These are phyloP conservation scores for Lepus americanus DNA, from an alignment of 2,113 vertebrate genomes.

Conservation along the genomic window DNA sequence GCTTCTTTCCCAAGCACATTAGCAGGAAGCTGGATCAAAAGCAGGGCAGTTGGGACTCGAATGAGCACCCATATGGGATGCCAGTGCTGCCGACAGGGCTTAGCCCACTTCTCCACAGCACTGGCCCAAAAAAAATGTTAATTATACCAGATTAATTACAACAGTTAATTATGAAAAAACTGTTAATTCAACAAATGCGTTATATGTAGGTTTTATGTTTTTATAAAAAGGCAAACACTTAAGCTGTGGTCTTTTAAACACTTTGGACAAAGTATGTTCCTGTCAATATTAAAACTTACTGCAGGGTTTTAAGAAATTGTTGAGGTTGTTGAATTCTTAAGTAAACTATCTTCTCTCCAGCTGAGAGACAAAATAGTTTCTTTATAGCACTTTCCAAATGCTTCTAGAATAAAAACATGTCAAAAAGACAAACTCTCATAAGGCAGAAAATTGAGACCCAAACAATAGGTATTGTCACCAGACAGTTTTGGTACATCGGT, in stretches of 20 bases:
- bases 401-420: constrained; percentile 3
- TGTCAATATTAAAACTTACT: not conserved
- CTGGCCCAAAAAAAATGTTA: too few relatives aligned
- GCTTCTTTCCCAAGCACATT: too few relatives aligned
- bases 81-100: too few relatives aligned
- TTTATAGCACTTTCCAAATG: not conserved
- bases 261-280: not conserved
- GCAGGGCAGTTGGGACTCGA: too few relatives aligned
- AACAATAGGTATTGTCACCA: constrained; percentile 45
- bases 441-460: constrained; percentile 44
- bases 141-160: too few relatives aligned
- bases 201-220: not conserved
- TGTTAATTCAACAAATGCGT: too few relatives aligned
- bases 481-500: constrained; percentile 53
- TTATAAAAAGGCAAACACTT: not conserved
- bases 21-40: too few relatives aligned
- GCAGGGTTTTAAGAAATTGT: constrained; percentile 21
- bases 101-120: too few relatives aligned
- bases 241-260: not conserved
- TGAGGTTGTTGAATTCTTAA: constrained; percentile 36
- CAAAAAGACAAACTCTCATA: not conserved
- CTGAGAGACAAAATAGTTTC: not conserved
- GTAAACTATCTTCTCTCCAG: not conserved
- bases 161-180: too few relatives aligned
- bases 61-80: too few relatives aligned